These are phyloP conservation scores for Globodera ellingtonae DNA, from an alignment of 1,140 invertebrate genomes.

Conservation along the genomic window DNA sequence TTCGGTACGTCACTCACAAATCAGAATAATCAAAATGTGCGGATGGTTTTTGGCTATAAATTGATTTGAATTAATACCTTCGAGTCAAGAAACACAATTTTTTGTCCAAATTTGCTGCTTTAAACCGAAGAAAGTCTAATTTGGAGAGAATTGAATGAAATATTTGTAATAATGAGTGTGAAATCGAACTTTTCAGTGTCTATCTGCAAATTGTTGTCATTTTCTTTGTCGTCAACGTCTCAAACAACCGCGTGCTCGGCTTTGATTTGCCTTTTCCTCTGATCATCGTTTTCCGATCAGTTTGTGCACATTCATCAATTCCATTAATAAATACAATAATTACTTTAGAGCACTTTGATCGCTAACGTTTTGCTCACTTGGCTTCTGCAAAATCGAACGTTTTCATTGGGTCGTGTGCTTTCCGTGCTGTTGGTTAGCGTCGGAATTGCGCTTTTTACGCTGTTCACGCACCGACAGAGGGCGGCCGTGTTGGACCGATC, in stretches of 20 bases:
- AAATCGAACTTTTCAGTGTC: constrained; percentile 70
- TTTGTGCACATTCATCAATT: constrained; percentile 60
- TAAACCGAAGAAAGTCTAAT: too few relatives aligned
- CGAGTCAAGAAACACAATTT: too few relatives aligned
- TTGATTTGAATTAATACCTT: too few relatives aligned
- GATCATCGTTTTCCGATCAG: constrained; percentile 95
- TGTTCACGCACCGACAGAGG: constrained; percentile 10
- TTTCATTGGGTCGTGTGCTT: constrained; percentile 81
- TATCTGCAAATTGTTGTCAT: constrained; percentile 83
- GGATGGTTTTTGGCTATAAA: too few relatives aligned
- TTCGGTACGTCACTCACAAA: constrained; percentile 65
- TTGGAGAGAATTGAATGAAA: too few relatives aligned
- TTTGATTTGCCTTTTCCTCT: constrained; percentile 96
- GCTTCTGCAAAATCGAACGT: constrained; percentile 82
- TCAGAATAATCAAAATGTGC: too few relatives aligned
- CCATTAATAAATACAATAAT: not conserved
- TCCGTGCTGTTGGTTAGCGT: constrained; percentile 87
- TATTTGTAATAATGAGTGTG: not conserved
- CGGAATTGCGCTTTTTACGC: constrained; percentile 85
- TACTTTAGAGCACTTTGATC: constrained; percentile 73
- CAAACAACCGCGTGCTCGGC: constrained; percentile 91
- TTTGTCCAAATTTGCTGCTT: too few relatives aligned
- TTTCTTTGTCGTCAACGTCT: constrained; percentile 87
- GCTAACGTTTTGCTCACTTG: constrained; percentile 94
- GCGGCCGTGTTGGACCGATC: not conserved